Evolutionary conservation across 2,888 invertebrate species (phyloP).

Genomic region (Pyralis farinalis): DNA sequence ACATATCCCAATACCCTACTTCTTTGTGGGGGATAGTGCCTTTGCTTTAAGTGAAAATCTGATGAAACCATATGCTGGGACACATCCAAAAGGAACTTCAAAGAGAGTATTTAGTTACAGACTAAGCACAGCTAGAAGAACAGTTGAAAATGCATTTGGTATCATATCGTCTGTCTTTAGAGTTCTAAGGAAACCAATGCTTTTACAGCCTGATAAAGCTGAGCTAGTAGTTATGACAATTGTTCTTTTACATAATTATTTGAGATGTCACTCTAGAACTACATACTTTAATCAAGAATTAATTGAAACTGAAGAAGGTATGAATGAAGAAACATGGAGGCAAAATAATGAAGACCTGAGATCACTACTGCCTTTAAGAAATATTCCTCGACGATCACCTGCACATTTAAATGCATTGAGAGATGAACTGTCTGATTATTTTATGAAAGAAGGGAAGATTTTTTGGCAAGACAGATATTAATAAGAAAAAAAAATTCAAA

Average conservation of each 20-base stretch:
- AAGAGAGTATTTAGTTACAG: no score
- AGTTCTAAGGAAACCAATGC: no score
- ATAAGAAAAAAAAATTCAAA: conserved; percentile 6
- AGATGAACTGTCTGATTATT: conserved; percentile 8
- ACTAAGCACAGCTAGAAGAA: no score
- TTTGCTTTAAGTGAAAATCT: conserved; percentile 15
- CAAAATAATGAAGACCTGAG: conserved; percentile 3
- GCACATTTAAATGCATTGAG: conserved; percentile 7
- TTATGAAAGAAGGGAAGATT: conserved; percentile 11
- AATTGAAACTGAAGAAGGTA: conserved; percentile 9
- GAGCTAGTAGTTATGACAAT: no score
- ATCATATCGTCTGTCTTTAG: no score
- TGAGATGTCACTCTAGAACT: conserved; percentile 10
- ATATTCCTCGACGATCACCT: conserved; percentile 6
- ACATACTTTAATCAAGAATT: conserved; percentile 9
- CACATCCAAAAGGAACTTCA: no score
- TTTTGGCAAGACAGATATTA: conserved; percentile 11
- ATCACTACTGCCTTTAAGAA: conserved; percentile 9
- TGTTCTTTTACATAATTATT: no score
- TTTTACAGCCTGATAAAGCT: no score
- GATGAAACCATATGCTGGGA: conserved; percentile 9
- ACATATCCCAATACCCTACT: conserved; percentile 13
- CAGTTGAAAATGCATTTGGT: no score
- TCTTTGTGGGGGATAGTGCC: conserved; percentile 15
- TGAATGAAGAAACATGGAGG: conserved; percentile 1